Evolutionary conservation across 2,113 vertebrate species (phyloP).

Genomic region (Baryphthengus martii): DNA sequence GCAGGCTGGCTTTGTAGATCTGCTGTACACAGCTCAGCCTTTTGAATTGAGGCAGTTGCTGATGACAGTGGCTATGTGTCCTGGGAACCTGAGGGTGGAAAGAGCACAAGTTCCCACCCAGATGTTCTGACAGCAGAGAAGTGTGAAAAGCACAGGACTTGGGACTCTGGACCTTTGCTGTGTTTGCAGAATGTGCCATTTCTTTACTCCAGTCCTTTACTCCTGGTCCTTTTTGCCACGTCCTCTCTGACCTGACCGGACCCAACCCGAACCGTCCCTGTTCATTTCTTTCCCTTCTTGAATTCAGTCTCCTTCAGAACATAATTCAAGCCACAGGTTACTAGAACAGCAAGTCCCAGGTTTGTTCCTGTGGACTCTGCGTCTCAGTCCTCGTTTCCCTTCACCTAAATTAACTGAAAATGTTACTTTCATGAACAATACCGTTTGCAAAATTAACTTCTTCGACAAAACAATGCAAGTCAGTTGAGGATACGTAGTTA

Average conservation of each 20-base stretch:
- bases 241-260: neutral
- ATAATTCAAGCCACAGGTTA: neutral
- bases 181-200: neutral
- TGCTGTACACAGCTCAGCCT: neutral
- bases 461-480: neutral
- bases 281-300: neutral
- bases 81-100: neutral
- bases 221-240: fast-evolving
- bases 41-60: neutral
- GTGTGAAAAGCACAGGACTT: neutral
- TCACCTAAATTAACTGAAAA: neutral
- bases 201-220: neutral
- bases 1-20: neutral
- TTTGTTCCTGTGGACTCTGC: neutral
- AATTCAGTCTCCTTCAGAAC: neutral
- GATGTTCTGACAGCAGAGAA: neutral
- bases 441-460: neutral
- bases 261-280: no score
- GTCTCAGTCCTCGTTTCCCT: neutral
- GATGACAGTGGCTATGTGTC: neutral
- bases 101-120: neutral
- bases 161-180: neutral
- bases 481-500: neutral
- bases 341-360: neutral
- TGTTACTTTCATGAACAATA: neutral